Conservation (phyloP, 2,113 vertebrate genomes). For the Daphoenositta chrysoptera region DNA sequence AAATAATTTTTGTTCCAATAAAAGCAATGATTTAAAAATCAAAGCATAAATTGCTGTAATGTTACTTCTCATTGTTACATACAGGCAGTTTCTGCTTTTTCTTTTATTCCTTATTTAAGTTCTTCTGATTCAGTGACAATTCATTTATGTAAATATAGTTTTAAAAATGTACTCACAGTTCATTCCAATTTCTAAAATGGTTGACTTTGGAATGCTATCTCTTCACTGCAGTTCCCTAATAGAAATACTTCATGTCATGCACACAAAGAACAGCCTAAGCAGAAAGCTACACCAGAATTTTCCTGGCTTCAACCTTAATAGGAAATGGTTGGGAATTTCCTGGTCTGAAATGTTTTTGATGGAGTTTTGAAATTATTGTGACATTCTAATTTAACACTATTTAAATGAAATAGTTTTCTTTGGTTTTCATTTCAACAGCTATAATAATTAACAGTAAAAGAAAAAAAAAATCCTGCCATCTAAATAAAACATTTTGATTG, state of each 20-base stretch:
- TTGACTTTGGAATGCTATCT: not conserved
- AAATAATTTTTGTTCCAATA: not conserved
- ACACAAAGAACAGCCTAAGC: not conserved
- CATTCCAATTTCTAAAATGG: not conserved
- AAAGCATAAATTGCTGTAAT: not conserved
- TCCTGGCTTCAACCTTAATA: not conserved
- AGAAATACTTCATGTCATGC: not conserved
- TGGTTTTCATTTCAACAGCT: not conserved
- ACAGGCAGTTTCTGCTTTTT: not conserved
- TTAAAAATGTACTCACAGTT: not conserved
- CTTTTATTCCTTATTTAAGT: not conserved
- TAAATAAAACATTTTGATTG: not conserved
- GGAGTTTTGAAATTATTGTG: not conserved
- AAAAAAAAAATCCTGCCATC: not conserved
- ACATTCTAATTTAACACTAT: not conserved
- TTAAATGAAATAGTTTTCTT: not conserved
- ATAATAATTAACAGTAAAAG: not conserved
- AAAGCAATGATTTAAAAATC: not conserved
- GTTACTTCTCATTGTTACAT: not conserved
- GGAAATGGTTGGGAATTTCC: conserved; percentile 28
- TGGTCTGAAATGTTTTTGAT: not conserved
- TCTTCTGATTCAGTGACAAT: not conserved
- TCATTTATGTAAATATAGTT: not conserved
- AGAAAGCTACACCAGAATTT: not conserved
- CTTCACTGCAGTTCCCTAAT: not conserved